Evolutionary conservation across 2,797 vertebrate species (phyloP).

Genomic region (Tadarida brasiliensis): DNA sequence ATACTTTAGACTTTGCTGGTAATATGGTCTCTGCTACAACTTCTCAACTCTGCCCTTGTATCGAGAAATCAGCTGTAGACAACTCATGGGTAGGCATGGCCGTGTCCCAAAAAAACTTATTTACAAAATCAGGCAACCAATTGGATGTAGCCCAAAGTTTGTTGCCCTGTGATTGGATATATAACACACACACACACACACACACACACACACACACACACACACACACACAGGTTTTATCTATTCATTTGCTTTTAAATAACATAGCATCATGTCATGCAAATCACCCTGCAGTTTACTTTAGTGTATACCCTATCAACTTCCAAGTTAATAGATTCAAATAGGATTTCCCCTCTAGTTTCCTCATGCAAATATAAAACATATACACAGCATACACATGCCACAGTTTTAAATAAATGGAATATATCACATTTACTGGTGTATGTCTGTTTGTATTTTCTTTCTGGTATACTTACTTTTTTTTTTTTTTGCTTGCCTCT

Average conservation of each 20-base stretch:
- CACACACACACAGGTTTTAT: background rate
- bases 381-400: background rate
- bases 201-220: background rate
- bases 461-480: background rate
- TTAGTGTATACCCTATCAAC: background rate
- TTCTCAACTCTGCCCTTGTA: background rate
- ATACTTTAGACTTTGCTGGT: background rate
- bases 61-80: background rate
- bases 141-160: background rate
- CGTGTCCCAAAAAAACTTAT: background rate
- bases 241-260: background rate
- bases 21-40: background rate
- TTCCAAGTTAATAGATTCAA: constrained; percentile 7
- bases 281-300: background rate
- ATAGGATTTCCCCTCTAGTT: background rate
- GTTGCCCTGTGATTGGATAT: background rate
- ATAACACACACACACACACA: background rate
- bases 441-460: background rate
- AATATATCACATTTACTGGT: background rate
- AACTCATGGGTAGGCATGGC: too few relatives aligned
- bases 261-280: background rate
- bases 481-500: background rate
- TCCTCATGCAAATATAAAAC: background rate
- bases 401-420: background rate
- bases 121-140: background rate